Evolutionary conservation across 2,113 vertebrate species (phyloP).

Genomic region (Xiphophorus hellerii): DNA sequence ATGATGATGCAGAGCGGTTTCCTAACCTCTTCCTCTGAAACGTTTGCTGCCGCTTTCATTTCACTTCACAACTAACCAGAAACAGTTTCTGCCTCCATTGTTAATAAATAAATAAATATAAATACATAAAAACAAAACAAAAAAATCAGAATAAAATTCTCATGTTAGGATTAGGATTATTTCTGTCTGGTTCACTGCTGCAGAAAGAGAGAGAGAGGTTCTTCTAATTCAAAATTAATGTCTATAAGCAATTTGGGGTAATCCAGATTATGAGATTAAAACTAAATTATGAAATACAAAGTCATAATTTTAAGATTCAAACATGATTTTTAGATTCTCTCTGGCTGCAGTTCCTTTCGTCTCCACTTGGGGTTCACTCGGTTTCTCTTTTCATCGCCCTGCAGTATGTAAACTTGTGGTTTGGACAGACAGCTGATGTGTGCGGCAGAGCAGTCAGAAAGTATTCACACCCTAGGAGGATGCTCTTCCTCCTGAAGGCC

Average conservation of each 20-base stretch:
- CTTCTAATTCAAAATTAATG: too few relatives aligned
- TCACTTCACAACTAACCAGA: not conserved
- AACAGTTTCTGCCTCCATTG: not conserved
- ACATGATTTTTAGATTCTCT: too few relatives aligned
- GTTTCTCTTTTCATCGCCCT: too few relatives aligned
- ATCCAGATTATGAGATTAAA: too few relatives aligned
- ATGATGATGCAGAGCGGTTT: constrained; percentile 36
- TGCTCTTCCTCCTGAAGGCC: not conserved
- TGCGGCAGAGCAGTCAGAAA: constrained; percentile 3
- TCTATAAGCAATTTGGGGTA: too few relatives aligned
- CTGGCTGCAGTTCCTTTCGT: too few relatives aligned
- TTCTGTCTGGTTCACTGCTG: not conserved
- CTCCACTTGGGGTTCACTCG: too few relatives aligned
- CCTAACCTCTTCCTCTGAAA: constrained; percentile 43
- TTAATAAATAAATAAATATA: too few relatives aligned
- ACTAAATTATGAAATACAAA: too few relatives aligned
- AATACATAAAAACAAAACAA: not conserved
- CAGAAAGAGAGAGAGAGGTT: not conserved
- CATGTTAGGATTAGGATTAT: not conserved
- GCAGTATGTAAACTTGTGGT: not conserved
- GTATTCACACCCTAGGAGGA: not conserved
- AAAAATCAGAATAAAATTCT: not conserved
- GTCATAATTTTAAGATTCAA: too few relatives aligned
- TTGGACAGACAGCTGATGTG: not conserved
- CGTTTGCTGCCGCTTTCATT: constrained; percentile 54